Percentiles rank a stretch among this genome's conserved stretches.
Evolutionary conservation across 2,888 invertebrate genomes (phyloP).

Genomic region (Minunthozetes semirufus): DNA sequence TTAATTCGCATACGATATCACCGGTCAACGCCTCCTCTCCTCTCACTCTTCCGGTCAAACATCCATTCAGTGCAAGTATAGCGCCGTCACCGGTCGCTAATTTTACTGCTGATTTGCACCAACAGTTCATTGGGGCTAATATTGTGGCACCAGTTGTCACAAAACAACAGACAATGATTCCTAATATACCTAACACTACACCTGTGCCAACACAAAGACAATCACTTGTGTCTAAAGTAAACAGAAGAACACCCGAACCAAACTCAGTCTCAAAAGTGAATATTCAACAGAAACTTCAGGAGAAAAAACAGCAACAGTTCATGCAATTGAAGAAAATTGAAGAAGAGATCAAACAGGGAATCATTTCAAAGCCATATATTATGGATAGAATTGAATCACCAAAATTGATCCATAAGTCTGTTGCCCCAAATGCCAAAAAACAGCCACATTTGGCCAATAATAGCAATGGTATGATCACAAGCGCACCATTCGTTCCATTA

Average conservation of each 20-base stretch:
- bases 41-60: slow-evolving; percentile 21
- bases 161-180: background rate
- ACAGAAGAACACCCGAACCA: background rate
- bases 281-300: slow-evolving; percentile 76
- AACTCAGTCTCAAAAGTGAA: slow-evolving; percentile 65
- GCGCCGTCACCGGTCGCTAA: slow-evolving; percentile 17
- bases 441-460: slow-evolving; percentile 52
- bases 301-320: slow-evolving; percentile 78
- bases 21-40: background rate
- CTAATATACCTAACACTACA: slow-evolving; percentile 6
- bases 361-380: slow-evolving; percentile 50
- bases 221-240: background rate
- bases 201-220: background rate
- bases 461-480: background rate
- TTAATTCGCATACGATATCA: slow-evolving; percentile 22
- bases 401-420: slow-evolving; percentile 57
- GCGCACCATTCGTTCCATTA: slow-evolving; percentile 36
- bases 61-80: slow-evolving; percentile 25
- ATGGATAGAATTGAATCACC: slow-evolving; percentile 46
- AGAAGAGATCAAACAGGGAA: slow-evolving; percentile 78
- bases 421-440: slow-evolving; percentile 61
- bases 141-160: background rate
- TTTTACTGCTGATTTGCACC: background rate
- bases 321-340: slow-evolving; percentile 73
- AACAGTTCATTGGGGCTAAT: background rate